Evolutionary conservation across 2,888 invertebrate genomes (phyloP), one percentile per base, ranked within the genome.

Genomic region (Chrysotoxum bicinctum): DNA sequence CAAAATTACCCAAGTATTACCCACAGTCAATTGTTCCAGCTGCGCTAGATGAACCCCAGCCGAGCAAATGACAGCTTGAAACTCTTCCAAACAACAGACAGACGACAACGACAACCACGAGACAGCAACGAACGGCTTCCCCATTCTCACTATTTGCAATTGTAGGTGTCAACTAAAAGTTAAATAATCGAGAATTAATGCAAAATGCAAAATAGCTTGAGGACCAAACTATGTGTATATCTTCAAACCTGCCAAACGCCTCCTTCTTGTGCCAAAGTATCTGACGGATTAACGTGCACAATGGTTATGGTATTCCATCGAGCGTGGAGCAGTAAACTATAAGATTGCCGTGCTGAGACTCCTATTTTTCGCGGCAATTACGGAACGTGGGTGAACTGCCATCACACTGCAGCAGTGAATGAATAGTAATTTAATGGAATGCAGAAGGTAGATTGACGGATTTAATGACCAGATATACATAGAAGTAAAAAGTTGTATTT

Each of bases 131-230:
- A 43, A 43, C 16, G 43, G 64, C 81, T 69, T 52, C 69, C 56
- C 69, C 64, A 78, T 60, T 68, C 66, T 26, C 69, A 62, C 62
- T 62, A 16, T 43, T 37, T 43, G n/a, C 16, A 70, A 75, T 60
- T 60, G 84, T 84, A 84, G 84, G 80, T 84, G 84, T 84, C 84
- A 84, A 75, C 74, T 62, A 26, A 80, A 72, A 70, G 70, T 68
- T 72, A 75, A 84, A 84, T 80, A 84, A 79, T 84, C 74, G 79
- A 75, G 70, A 79, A 84, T 84, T 84, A 84, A 84, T 80, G 80
- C 83, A 74, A 56, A 64, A 83, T 83, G 74, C 80, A 84, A 84
- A 84, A 52, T 60, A 70, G 70, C 52, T 45, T 12, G 35, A 19
- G 79, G 66, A 48, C n/a, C 48, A 37, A 48, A 68, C 54, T 30